Evolutionary conservation across 2,888 invertebrate genomes (phyloP).

Genomic region (Eumerus sabulonum): DNA sequence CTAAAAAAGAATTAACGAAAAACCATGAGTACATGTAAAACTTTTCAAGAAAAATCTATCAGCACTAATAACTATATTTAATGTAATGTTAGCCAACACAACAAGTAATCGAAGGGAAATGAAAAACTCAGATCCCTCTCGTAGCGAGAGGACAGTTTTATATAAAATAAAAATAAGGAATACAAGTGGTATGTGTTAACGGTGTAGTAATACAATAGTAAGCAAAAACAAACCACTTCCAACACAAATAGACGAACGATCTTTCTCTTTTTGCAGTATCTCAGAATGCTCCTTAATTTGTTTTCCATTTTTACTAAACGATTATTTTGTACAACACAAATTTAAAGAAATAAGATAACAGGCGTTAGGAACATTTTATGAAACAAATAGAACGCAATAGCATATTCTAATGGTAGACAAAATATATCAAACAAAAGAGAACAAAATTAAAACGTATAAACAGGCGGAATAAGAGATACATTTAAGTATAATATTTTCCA

Average conservation of each 20-base stretch:
- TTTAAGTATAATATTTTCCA: conserved; percentile 58
- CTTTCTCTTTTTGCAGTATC: too few species aligned
- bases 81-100: conserved; percentile 46
- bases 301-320: too few species aligned
- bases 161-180: conserved; percentile 27
- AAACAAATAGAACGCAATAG: conserved; percentile 15
- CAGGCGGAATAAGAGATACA: conserved; percentile 36
- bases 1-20: not conserved
- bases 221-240: conserved; percentile 11
- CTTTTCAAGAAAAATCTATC: conserved; percentile 21
- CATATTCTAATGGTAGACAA: too few species aligned
- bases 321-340: conserved; percentile 60
- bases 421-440: too few species aligned
- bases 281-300: too few species aligned
- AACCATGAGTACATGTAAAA: not conserved
- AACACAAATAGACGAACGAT: conserved; percentile 1
- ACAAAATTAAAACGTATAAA: conserved; percentile 30
- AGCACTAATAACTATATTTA: conserved; percentile 36
- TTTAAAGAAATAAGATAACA: conserved; percentile 23
- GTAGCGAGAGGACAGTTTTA: conserved; percentile 42
- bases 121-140: conserved; percentile 21
- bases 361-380: conserved; percentile 40
- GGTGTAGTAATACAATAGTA: not conserved
- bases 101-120: conserved; percentile 1
- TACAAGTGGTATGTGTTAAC: conserved; percentile 3